Conservation (phyloP, 1,140 invertebrate genomes). For the Cotesia glomerata region DNA sequence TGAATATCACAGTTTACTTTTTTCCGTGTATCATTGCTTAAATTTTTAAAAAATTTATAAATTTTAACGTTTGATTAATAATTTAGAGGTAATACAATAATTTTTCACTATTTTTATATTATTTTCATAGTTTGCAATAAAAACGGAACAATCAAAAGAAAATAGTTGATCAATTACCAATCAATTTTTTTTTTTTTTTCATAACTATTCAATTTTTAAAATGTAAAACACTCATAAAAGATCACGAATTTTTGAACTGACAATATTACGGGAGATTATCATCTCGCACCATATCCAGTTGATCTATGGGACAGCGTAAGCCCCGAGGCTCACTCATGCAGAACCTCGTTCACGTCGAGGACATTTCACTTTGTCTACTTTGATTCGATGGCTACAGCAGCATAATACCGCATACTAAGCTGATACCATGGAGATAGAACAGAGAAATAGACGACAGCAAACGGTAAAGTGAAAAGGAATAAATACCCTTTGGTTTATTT, state of each 20-base stretch:
- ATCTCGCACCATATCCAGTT: neutral
- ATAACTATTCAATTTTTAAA: too few relatives aligned
- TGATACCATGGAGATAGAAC: too few relatives aligned
- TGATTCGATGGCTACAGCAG: neutral
- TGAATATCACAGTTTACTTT: too few relatives aligned
- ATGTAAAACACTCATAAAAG: neutral
- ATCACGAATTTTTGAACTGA: slow-evolving; percentile 46
- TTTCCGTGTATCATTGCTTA: too few relatives aligned
- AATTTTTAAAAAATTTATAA: too few relatives aligned
- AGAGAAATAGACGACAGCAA: neutral
- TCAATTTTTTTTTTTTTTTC: too few relatives aligned
- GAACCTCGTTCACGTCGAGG: slow-evolving; percentile 1
- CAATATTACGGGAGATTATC: neutral
- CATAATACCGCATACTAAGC: neutral
- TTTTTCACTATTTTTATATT: too few relatives aligned
- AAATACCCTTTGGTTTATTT: neutral
- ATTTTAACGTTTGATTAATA: too few relatives aligned
- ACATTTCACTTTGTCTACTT: slow-evolving; percentile 9
- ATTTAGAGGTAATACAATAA: too few relatives aligned
- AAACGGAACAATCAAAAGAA: too few relatives aligned
- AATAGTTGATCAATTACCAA: too few relatives aligned
- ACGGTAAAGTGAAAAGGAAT: neutral
- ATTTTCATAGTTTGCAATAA: too few relatives aligned
- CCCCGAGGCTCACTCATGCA: neutral
- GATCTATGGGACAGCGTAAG: neutral